phyloP scores from a whole-genome alignment of 2,113 vertebrate genomes.

The Ceyx cyanopectus region DNA sequence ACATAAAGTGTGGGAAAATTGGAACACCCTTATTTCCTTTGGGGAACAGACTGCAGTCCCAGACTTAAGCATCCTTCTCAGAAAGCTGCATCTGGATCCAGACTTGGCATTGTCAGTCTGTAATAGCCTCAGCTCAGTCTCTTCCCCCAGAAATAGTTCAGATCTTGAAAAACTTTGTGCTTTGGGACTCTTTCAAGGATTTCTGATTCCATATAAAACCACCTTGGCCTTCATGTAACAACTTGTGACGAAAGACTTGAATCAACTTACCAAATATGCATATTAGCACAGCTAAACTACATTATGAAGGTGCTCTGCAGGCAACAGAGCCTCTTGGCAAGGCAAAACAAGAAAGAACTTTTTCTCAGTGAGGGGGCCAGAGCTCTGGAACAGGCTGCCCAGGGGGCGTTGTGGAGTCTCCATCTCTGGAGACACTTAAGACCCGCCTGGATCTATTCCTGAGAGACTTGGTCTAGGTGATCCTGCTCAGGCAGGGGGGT shows the following conservation, averaged over 20 bases:
- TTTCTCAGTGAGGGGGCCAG: too few relatives aligned
- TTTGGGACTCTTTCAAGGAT: constrained; percentile 25
- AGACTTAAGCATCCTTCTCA: not conserved
- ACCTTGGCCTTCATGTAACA: not conserved
- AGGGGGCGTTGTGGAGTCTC: too few relatives aligned
- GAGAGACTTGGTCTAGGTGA: too few relatives aligned
- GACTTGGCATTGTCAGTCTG: not conserved
- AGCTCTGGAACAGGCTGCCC: too few relatives aligned
- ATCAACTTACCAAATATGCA: not conserved
- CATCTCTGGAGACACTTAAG: too few relatives aligned
- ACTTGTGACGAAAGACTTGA: fast-evolving
- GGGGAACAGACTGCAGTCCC: not conserved
- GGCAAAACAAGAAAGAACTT: not conserved
- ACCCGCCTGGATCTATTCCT: too few relatives aligned
- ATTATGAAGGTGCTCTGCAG: not conserved
- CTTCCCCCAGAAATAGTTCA: not conserved
- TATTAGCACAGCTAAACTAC: not conserved
- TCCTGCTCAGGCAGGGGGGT: too few relatives aligned
- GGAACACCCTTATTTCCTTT: not conserved
- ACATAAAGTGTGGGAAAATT: not conserved
- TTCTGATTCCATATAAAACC: not conserved
- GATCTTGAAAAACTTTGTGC: not conserved
- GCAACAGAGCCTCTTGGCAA: not conserved
- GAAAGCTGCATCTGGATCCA: not conserved
- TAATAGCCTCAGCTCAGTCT: not conserved